Base-by-base conservation (phyloP, 2,888 invertebrate genomes). In the Euspilapteryx auroguttella region DNA sequence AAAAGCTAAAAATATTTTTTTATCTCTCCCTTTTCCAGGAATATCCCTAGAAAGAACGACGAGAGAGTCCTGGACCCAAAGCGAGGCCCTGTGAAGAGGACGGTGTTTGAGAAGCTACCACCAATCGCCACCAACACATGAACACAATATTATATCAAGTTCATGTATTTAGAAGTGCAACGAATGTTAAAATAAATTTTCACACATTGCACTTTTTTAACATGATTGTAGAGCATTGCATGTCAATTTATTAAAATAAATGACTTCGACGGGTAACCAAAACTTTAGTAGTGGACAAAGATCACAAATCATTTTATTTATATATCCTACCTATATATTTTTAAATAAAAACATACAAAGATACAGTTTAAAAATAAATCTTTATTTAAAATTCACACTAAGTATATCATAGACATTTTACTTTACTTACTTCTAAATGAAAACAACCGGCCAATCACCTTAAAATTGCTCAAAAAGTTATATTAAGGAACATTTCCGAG, bases 301-400 rank as follows among this genome's bases (percentile, higher is more conserved):
- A n/a, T n/a, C n/a, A n/a, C n/a, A n/a, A n/a, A n/a, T n/a, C n/a
- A n/a, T n/a, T n/a, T n/a, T n/a, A n/a, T n/a, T n/a, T n/a, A n/a
- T n/a, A n/a, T n/a, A n/a, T n/a, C n/a, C n/a, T n/a, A n/a, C n/a
- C n/a, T n/a, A n/a, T n/a, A n/a, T n/a, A n/a, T n/a, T n/a, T n/a
- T n/a, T n/a, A n/a, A 29, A 14, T 24, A 29, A 29, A 24, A 13
- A 24, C n/a, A n/a, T n/a, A n/a, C n/a, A 21, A 23, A 12, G 12
- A 8, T 7, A 25, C 20, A 11, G 23, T 34, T 47, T 59, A 55
- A 68, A 69, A 71, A 68, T 65, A 69, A 66, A 57, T 64, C 55
- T 68, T 69, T 71, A 68, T n/a, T 65, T 69, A 32, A 57, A 69
- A 61, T 58, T 61, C 71, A 71, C 69, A 68, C 69, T 52, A 49